Evolutionary conservation across 1,140 invertebrate genomes (phyloP), one percentile per base, ranked within the genome.

Genomic region (Cryptotermes secundus): DNA sequence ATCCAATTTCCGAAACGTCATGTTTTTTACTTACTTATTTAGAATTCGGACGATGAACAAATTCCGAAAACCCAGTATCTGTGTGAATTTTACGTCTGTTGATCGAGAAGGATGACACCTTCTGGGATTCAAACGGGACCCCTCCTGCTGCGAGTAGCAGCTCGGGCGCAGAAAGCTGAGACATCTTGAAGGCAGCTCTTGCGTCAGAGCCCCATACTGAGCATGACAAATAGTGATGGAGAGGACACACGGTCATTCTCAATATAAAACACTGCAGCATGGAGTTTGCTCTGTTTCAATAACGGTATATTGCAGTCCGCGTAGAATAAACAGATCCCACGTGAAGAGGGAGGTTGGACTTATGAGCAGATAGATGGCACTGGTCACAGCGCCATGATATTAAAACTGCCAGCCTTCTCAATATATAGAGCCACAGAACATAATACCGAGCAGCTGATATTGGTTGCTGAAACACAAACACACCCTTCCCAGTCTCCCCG

Each of bases 391-490:
- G n/a, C 45, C 59, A 6, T 72, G 59, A 72, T 72, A 72, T 72
- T 72, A 72, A 72, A 72, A 72, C 59, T 72, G 59, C 59, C 45
- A 49, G 45, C 45, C 45, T 49, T 49, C 59, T 72, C 59, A 72
- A 72, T 72, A 72, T 72, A 72, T 72, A 72, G 59, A 72, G 31
- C 59, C 59, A 72, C 59, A 31, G 59, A 72, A 72, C 26, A n/a
- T 26, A 26, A 31, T 72, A 26, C 59, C 7, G 59, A 31, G 59
- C 2, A 72, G 59, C 59, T 72, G 59, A 72, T 72, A 72, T 72
- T 72, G 59, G 59, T 72, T 72, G 59, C n/a, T 72, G 59, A 26
- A 72, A 72, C 59, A 72, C 59, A 72, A 72, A 72, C 59, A 72
- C 16, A 4, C n/a, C 59, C 26, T 26, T 14, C 59, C 59, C 26